These are phyloP conservation scores for Malurus splendens DNA, from an alignment of 2,797 vertebrate species.

Conservation along the genomic window DNA sequence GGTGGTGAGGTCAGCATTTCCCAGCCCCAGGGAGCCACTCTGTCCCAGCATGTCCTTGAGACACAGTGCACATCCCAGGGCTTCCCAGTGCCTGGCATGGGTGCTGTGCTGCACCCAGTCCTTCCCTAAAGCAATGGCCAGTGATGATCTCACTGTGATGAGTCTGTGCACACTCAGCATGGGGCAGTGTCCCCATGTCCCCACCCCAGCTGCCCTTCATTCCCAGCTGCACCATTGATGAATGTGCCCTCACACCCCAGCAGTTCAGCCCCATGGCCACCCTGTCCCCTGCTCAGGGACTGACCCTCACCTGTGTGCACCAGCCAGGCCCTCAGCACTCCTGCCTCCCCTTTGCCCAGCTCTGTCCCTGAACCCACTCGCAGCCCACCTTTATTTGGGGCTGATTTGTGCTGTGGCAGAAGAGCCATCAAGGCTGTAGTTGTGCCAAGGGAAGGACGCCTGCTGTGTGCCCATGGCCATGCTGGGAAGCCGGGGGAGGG, in stretches of 20 bases:
- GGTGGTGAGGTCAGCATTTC: neutral
- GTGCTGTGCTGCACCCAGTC: neutral
- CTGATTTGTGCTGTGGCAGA: neutral
- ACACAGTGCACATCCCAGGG: neutral
- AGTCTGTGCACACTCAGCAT: neutral
- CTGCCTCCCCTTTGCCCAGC: neutral
- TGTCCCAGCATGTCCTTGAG: neutral
- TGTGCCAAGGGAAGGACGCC: neutral
- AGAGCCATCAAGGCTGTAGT: neutral
- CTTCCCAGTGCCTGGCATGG: neutral
- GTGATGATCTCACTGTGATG: accelerated
- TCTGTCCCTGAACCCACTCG: neutral
- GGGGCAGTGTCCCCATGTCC: neutral
- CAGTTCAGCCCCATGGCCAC: neutral
- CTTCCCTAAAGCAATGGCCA: neutral
- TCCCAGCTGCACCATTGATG: neutral
- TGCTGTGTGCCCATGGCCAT: neutral
- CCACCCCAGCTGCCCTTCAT: neutral
- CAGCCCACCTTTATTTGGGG: neutral
- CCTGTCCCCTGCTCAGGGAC: neutral
- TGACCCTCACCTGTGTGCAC: neutral
- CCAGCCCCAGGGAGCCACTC: neutral
- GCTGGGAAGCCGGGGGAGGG: neutral
- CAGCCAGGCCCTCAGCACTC: neutral
- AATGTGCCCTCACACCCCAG: accelerated